Evolutionary conservation across 2,888 invertebrate species (phyloP).

Genomic region (Noctua comes): DNA sequence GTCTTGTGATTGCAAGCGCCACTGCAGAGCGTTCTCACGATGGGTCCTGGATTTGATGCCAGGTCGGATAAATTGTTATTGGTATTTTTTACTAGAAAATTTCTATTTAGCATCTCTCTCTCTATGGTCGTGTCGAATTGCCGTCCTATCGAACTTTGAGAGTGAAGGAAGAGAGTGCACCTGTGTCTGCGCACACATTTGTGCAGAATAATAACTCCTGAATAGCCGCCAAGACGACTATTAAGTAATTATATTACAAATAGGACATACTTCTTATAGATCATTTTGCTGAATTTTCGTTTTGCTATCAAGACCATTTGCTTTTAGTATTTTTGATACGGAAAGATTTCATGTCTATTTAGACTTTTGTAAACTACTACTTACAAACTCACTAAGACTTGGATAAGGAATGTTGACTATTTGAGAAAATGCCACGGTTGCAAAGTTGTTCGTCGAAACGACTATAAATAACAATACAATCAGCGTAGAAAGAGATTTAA

Average conservation of each 20-base stretch:
- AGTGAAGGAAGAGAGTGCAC: not conserved
- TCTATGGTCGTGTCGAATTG: not conserved
- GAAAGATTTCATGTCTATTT: not conserved
- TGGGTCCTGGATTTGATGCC: not conserved
- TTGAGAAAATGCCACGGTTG: conserved; percentile 63
- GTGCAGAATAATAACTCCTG: not conserved
- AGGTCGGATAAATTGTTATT: not conserved
- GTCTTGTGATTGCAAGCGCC: not conserved
- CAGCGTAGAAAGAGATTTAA: conserved; percentile 69
- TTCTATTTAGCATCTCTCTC: not conserved
- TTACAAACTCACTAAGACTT: conserved; percentile 68
- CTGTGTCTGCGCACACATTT: not conserved
- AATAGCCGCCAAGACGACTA: not conserved
- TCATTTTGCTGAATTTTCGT: not conserved
- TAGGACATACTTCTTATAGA: not conserved
- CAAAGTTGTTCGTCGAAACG: conserved; percentile 43
- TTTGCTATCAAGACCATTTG: not conserved
- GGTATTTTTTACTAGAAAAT: not conserved
- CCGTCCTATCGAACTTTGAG: not conserved
- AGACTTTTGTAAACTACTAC: conserved; percentile 43
- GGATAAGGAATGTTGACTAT: conserved; percentile 67
- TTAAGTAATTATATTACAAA: not conserved
- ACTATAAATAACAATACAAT: conserved; percentile 68
- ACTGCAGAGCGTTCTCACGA: not conserved
- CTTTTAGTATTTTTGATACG: conserved; percentile 7